Evolutionary conservation across 2,113 vertebrate genomes (phyloP), one percentile per base, ranked within the genome.

Genomic region (Oenanthe melanoleuca): DNA sequence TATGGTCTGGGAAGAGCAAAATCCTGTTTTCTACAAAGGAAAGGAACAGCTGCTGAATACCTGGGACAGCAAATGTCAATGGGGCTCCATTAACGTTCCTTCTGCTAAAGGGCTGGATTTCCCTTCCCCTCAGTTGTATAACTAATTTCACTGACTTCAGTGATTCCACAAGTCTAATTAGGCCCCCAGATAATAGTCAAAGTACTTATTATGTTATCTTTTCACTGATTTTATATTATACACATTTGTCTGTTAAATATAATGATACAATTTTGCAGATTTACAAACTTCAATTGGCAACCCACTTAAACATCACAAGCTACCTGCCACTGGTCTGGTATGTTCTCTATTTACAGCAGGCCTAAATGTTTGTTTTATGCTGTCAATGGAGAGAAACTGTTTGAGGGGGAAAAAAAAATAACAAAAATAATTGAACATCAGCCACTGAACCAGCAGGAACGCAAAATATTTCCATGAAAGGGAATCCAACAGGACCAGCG

Each of bases 131-230:
- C 28, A 61, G 56, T 90, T 94, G 80, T 88, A n/a, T 31, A 86
- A 93, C 75, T 78, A 90, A 94, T 94, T 95, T 97, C 82, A 94
- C 93, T 92, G 82, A 90, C 88, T 94, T 67, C 75, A 93, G 75
- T 86, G 85, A 95, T 94, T 95, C 90, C 72, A 90, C 75, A 45
- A 49, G 82, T 65, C 75, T 96, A 97, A 97, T 94, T 96, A 96
- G 95, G 93, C 93, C 84, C 91, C 93, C 50, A 96, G 95, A 96
- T 95, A 96, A 95, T 93, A 96, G 90, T 86, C 85, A 94, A 90
- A 94, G 93, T 74, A 97, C 90, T 96, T 95, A 95, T 77, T 95
- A 91, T 95, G 89, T 95, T 96, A 96, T 93, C 93, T 96, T 95
- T 95, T 86, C 88, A 82, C 95, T 86, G 93, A 94, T 94, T 97